Conservation (phyloP, 2,797 vertebrate species). For the Propithecus perrieri region DNA sequence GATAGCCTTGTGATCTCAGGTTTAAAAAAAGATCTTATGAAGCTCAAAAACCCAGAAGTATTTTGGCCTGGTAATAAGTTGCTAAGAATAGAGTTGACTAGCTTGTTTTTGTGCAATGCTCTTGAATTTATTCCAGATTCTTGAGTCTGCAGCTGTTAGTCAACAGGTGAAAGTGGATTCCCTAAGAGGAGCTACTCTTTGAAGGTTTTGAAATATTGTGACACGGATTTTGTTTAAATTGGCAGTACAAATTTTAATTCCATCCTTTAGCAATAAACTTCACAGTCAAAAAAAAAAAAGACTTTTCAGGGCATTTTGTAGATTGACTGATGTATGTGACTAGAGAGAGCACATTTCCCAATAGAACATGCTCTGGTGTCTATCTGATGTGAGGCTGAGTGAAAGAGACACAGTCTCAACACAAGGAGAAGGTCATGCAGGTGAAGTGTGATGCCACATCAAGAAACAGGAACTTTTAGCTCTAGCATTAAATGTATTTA, state of each 20-base stretch:
- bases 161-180: conserved; percentile 73
- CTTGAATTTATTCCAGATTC: conserved; percentile 63
- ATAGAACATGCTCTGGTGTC: neutral
- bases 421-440: neutral
- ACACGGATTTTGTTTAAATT: neutral
- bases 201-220: conserved; percentile 42
- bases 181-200: conserved; percentile 16
- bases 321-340: neutral
- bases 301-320: neutral
- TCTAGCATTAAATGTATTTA: neutral
- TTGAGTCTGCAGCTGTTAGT: conserved; percentile 74
- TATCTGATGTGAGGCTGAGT: neutral
- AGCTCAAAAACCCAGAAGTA: neutral
- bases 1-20: conserved; percentile 16
- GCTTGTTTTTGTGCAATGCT: conserved; percentile 70
- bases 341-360: neutral
- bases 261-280: neutral
- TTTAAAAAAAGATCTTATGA: conserved; percentile 41
- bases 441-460: neutral
- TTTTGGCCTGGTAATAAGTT: conserved; percentile 32
- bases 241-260: conserved; percentile 17
- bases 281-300: neutral
- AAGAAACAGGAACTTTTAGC: neutral
- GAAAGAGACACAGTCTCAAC: neutral
- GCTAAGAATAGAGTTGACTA: conserved; percentile 72